Conservation (phyloP, 2,888 invertebrate species). For the Plagodis dolabraria region DNA sequence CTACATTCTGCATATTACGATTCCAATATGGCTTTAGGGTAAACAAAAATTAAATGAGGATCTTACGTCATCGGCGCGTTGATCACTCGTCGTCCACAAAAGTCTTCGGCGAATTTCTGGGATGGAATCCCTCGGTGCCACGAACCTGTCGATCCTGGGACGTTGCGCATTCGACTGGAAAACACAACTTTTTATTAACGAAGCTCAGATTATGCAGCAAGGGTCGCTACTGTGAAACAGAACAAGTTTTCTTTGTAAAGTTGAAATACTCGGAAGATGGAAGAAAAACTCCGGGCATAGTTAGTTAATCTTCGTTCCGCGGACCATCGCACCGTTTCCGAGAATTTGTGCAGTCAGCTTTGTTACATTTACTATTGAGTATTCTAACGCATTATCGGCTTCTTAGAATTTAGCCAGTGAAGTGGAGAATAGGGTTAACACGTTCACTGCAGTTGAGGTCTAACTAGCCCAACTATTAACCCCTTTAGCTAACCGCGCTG, state of each 20-base stretch:
- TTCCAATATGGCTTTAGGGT: too few species aligned
- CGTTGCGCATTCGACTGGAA: slow-evolving; percentile 63
- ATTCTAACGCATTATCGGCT: slow-evolving; percentile 18
- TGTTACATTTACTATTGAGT: slow-evolving; percentile 6
- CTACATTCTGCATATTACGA: too few species aligned
- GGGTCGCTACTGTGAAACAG: slow-evolving; percentile 49
- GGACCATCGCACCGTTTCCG: slow-evolving; percentile 51
- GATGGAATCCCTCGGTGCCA: slow-evolving; percentile 61
- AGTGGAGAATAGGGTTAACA: slow-evolving; percentile 40
- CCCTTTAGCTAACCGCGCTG: too few species aligned
- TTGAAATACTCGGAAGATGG: slow-evolving; percentile 47
- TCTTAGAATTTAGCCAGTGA: slow-evolving; percentile 51
- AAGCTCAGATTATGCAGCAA: slow-evolving; percentile 22
- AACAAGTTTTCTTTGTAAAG: slow-evolving; percentile 50
- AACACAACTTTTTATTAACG: slow-evolving; percentile 38
- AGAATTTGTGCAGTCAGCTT: slow-evolving; percentile 46
- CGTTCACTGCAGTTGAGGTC: slow-evolving; percentile 4
- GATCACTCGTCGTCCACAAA: slow-evolving; percentile 39
- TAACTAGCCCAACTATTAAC: too few species aligned
- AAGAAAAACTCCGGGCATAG: slow-evolving; percentile 34
- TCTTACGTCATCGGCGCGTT: slow-evolving; percentile 37
- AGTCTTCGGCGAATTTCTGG: slow-evolving; percentile 55
- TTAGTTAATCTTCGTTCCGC: slow-evolving; percentile 39
- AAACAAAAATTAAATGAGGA: too few species aligned
- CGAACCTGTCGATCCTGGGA: slow-evolving; percentile 68